Base-by-base conservation (phyloP, 2,888 invertebrate species). In the Eulithis prunata region DNA sequence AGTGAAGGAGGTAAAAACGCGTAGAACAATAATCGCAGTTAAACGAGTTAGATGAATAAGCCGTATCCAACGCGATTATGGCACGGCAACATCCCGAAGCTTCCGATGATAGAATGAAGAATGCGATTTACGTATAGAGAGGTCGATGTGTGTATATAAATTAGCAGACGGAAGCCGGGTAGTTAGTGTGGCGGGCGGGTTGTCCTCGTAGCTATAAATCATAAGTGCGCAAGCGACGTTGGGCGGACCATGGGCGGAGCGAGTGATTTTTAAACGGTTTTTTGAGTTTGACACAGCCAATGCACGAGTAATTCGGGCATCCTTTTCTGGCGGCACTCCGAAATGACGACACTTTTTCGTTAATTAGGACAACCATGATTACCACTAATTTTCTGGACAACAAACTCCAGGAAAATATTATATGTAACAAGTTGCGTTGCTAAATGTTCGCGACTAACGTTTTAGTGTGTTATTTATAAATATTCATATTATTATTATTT, bases 261-360 rank as follows among this genome's bases (percentile, higher is more conserved):
- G 86, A 91, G 82, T 88, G 87, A 90, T 87, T 91, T 91, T 91
- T 91, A 91, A 92, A 91, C 90, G 87, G 90, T 92, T 92, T 92
- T 92, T 92, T 91, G 90, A 90, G 89, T 86, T 85, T 83, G 81
- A 78, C 81, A 74, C 85, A 86, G 84, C 92, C 92, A 91, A 91
- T 90, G 88, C 88, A 84, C 85, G 86, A 81, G 84, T 85, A 84
- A 86, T 86, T 87, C 86, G 85, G 82, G 79, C 86, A 81, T 88
- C 90, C 91, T 89, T 91, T 89, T 90, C 89, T 85, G 89, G 88
- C 84, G 85, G 49, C 49, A 49, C 85, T 83, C 79, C 74, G 82
- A 78, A 83, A 85, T 85, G 86, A 87, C 84, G 89, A 89, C 87
- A 88, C 85, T 90, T 91, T 91, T 91, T 91, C 88, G 83, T 87